Evolutionary conservation across 2,888 invertebrate species (phyloP), one percentile per base, ranked within the genome.

Genomic region (Scotopteryx bipunctaria): DNA sequence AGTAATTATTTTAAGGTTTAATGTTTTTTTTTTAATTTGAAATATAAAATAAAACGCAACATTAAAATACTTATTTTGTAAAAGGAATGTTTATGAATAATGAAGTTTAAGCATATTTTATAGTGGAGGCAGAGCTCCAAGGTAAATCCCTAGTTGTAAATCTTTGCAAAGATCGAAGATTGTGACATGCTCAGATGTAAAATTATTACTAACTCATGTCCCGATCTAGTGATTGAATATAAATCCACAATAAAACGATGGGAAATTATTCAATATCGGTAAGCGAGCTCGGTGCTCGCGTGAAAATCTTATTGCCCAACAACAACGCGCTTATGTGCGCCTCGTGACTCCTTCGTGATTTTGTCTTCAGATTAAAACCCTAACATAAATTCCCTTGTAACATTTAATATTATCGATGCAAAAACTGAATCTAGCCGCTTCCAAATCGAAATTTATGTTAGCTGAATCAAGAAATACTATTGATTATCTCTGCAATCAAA

Each of bases 261-360:
- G 37, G 31, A 40, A 35, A 36, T 44, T 43, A 48, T 47, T 54
- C 40, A 54, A 49, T 48, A 54, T 48, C 35, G 21, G 38, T 43
- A 38, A 33, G 38, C 43, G 15, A 69, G 71, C 69, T 63, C 58
- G 49, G 67, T 63, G 65, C 71, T 76, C 78, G 77, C 77, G 78
- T 78, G 76, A 76, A 68, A 70, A 69, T 62, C 67, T 73, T 80
- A 80, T 80, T 78, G 76, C 72, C 67, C 69, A 69, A 68, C 78
- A 74, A 82, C 83, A 86, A 82, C 84, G 73, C 80, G 66, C 72
- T 72, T 84, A n/a, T n/a, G 79, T 81, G 73, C 78, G 63, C 71
- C 73, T 86, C 87, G 88, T 87, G 88, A 87, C 86, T 82, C 66
- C 69, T 71, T 72, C 67, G 70, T 76, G 87, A 88, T 87, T 73